A percentile compares a stretch with the other conserved stretches of the same genome.
phyloP scores from a whole-genome alignment of 2,113 vertebrate genomes.

The Climacteris rufus region DNA sequence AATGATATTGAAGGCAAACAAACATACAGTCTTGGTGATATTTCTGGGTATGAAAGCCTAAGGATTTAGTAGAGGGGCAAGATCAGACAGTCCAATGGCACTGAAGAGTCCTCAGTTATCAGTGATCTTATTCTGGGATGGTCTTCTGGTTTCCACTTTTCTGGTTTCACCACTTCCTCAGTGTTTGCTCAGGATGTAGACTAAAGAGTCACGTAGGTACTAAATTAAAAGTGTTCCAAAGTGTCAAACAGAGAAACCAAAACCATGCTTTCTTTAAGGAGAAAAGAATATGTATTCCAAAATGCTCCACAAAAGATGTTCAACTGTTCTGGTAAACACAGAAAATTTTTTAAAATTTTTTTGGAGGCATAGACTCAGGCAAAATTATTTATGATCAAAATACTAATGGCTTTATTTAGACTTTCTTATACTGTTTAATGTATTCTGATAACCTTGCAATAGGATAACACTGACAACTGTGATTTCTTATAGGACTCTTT shows the following conservation, averaged over 20 bases:
- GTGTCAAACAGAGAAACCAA: neutral
- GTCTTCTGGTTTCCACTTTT: neutral
- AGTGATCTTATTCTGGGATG: neutral
- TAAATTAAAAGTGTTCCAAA: neutral
- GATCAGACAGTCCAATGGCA: neutral
- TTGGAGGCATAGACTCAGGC: neutral
- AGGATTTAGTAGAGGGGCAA: neutral
- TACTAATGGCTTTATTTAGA: neutral
- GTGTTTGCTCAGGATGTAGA: neutral
- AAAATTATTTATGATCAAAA: neutral
- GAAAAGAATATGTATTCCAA: neutral
- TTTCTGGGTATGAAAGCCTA: neutral
- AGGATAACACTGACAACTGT: neutral
- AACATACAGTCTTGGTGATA: fast-evolving
- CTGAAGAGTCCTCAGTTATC: neutral
- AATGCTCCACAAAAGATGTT: neutral
- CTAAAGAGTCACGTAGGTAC: neutral
- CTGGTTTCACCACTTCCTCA: neutral
- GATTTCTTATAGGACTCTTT: slow-evolving; percentile 37
- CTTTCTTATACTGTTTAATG: neutral
- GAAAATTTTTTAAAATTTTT: neutral
- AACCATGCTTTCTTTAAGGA: neutral
- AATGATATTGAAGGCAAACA: neutral
- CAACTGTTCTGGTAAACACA: neutral
- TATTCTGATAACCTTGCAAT: slow-evolving; percentile 21